phyloP scores from a whole-genome alignment of 1,140 invertebrate genomes.

The Penaeus japonicus region DNA sequence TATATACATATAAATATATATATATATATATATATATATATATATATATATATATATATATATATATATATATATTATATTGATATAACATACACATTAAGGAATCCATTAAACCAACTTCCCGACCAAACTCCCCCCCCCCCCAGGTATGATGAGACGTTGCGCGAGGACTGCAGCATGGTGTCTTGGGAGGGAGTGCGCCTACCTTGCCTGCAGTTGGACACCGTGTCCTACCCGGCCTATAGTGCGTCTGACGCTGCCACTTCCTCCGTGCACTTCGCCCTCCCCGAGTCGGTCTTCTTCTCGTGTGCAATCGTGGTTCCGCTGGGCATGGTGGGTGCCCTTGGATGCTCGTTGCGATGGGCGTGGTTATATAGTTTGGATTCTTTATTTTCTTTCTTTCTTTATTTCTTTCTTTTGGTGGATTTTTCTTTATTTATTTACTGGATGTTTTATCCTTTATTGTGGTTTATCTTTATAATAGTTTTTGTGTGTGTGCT shows the following conservation, averaged over 20 bases:
- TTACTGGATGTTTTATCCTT: no score
- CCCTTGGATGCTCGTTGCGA: background rate
- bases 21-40: no score
- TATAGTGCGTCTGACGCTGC: background rate
- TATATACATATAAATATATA: no score
- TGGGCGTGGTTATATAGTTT: background rate
- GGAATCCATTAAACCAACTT: no score
- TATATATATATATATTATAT: no score
- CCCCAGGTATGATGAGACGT: slow-evolving; percentile 3
- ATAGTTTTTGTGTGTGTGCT: no score
- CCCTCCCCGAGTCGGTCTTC: slow-evolving; percentile 29
- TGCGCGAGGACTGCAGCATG: slow-evolving; percentile 36
- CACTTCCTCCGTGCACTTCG: background rate
- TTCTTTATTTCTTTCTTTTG: no score
- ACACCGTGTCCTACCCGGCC: background rate
- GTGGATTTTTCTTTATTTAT: no score
- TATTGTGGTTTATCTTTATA: no score
- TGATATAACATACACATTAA: no score
- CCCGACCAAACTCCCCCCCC: background rate
- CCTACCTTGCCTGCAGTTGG: background rate
- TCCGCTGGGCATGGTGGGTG: slow-evolving; percentile 34
- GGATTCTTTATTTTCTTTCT: no score
- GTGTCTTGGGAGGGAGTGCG: slow-evolving; percentile 20
- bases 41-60: no score
- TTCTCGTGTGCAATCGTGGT: slow-evolving; percentile 45